phyloP scores from a whole-genome alignment of 2,113 vertebrate species.

The Morphnarchus princeps region DNA sequence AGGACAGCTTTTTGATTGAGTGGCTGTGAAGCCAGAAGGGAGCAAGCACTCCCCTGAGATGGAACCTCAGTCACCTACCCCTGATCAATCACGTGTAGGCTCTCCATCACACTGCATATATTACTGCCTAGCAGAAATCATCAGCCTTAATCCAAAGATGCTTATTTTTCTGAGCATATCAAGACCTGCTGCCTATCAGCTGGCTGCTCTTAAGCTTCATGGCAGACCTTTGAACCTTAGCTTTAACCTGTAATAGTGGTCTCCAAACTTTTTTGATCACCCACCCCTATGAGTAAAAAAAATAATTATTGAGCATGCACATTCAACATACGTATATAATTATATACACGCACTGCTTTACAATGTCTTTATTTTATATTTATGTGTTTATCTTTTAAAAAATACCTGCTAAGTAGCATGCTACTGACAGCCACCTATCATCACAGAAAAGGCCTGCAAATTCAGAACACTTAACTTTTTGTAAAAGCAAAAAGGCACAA shows the following conservation, averaged over 20 bases:
- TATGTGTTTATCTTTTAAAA: neutral
- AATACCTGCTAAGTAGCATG: neutral
- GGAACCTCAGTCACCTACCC: neutral
- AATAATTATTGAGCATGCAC: neutral
- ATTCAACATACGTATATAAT: neutral
- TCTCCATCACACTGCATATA: neutral
- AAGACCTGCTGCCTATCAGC: neutral
- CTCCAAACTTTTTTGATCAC: neutral
- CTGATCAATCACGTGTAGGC: rapidly evolving
- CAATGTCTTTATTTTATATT: neutral
- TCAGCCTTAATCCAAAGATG: neutral
- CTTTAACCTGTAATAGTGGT: neutral
- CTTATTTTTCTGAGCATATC: neutral
- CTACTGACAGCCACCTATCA: neutral
- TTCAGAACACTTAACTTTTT: neutral
- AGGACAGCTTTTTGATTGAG: neutral
- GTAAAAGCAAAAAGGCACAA: neutral
- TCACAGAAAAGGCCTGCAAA: neutral
- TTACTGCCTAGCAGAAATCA: neutral
- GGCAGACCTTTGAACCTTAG: neutral
- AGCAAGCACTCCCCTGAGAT: neutral
- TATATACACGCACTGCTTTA: neutral
- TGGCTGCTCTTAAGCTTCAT: neutral
- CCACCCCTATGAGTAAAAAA: neutral
- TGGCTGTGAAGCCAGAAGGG: neutral